Evolutionary conservation across 2,888 invertebrate genomes (phyloP), one percentile per base, ranked within the genome.

Genomic region (Idaea aversata): DNA sequence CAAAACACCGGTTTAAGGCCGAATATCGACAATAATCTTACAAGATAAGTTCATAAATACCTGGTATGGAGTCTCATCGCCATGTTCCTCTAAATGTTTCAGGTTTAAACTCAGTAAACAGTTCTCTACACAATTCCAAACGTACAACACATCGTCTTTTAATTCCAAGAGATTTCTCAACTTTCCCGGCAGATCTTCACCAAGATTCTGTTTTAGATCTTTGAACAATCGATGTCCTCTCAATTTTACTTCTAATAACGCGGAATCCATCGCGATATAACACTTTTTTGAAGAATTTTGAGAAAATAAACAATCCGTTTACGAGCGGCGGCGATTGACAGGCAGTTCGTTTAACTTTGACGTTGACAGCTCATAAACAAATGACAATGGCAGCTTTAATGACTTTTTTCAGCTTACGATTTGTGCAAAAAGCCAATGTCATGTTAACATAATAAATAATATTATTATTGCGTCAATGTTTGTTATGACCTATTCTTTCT

Each of bases 51-150:
- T n/a, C 0, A 59, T 25, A 59, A 66, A 67, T 80, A 95, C 95
- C 94, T 95, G 95, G 80, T 95, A 94, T 35, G 91, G 86, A 60
- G 94, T 89, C 65, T 93, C 91, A 65, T 94, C 93, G 38, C 83
- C 86, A 72, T 88, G 80, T 77, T 88, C 88, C 80, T 94, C 85
- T 78, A 93, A 76, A 81, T 89, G 82, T 81, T 88, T 92, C 70
- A 95, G 74, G 82, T 95, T 95, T 71, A 96, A 85, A 67, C 94
- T 93, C 75, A 95, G 88, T 69, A 96, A 91, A 83, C 95, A 95
- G 79, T 93, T 94, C 81, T 95, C 95, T 66, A 92, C 86, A 1
- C 93, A 91, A 79, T 95, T 94, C 96, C 96, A 96, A 74, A 94
- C 92, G 78, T 94, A 96, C 65, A 96, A 86, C 74, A 95, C 93